Evolutionary conservation across 2,797 vertebrate genomes (phyloP).

Genomic region (Melanotaenia boesemani): DNA sequence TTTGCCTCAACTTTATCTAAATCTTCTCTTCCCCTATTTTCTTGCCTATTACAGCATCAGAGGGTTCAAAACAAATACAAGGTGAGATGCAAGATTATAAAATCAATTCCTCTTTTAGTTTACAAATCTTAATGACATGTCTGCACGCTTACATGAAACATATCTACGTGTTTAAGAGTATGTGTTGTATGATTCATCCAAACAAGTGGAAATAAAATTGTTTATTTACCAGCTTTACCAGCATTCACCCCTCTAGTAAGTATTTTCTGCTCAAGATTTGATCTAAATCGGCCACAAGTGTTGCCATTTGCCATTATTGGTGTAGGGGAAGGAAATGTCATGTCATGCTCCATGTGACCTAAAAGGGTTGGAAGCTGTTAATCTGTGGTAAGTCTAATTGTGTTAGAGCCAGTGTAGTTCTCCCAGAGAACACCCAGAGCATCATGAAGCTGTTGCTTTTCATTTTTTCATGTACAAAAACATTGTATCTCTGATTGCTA

Average conservation of each 20-base stretch:
- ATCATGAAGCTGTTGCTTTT: slow-evolving; percentile 2
- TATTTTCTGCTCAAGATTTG: slow-evolving; percentile 9
- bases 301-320: background rate
- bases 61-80: slow-evolving; percentile 73
- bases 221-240: background rate
- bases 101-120: background rate
- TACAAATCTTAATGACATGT: background rate
- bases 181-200: background rate
- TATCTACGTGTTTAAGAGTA: background rate
- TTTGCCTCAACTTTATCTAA: slow-evolving; percentile 63
- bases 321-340: slow-evolving; percentile 1
- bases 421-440: background rate
- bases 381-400: slow-evolving; percentile 3
- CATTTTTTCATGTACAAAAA: background rate
- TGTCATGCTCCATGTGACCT: background rate
- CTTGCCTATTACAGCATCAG: slow-evolving; percentile 60
- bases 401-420: background rate
- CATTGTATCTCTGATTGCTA: background rate
- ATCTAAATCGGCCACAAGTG: slow-evolving; percentile 10
- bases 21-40: slow-evolving; percentile 40
- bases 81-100: slow-evolving; percentile 64
- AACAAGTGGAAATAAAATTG: background rate
- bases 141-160: background rate
- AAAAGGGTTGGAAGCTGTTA: slow-evolving; percentile 1
- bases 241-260: background rate